These are phyloP conservation scores for Isaurus tuberculatus DNA, from an alignment of 92 coral and sea anemone species.

Conservation along the genomic window DNA sequence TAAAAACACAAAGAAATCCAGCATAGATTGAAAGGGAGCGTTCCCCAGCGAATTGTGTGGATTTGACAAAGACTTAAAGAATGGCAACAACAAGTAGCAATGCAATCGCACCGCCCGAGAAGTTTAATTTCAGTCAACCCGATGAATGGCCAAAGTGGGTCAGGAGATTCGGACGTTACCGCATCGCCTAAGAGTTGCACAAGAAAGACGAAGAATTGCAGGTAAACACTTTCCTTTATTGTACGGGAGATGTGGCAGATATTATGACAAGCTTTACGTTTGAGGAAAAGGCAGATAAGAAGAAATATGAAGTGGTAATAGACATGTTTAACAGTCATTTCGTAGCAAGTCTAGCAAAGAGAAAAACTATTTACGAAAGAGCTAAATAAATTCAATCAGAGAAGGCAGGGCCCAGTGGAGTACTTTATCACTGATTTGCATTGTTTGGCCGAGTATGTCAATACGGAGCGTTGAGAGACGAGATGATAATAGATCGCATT, in stretches of 20 bases:
- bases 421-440: constrained; percentile 30
- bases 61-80: not conserved
- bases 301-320: constrained; percentile 21
- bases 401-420: constrained; percentile 10
- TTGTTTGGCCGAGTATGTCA: constrained; percentile 18
- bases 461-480: constrained; percentile 23
- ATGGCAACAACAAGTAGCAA: not conserved
- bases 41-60: not conserved
- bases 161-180: constrained; percentile 42
- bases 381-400: constrained; percentile 11
- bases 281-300: constrained; percentile 30
- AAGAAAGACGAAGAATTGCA: constrained; percentile 34
- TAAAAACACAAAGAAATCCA: not conserved
- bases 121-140: constrained; percentile 36
- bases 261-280: constrained; percentile 38
- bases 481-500: constrained; percentile 21
- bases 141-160: constrained; percentile 56
- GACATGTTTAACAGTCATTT: constrained; percentile 1
- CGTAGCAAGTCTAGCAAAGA: not conserved
- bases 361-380: constrained; percentile 38
- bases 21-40: not conserved
- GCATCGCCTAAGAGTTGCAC: constrained; percentile 42
- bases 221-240: constrained; percentile 43
- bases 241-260: constrained; percentile 48
- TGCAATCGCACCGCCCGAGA: constrained; percentile 47